Evolutionary conservation across 2,797 vertebrate genomes (phyloP), one percentile per base, ranked within the genome.

Genomic region (Rallus crepitans): DNA sequence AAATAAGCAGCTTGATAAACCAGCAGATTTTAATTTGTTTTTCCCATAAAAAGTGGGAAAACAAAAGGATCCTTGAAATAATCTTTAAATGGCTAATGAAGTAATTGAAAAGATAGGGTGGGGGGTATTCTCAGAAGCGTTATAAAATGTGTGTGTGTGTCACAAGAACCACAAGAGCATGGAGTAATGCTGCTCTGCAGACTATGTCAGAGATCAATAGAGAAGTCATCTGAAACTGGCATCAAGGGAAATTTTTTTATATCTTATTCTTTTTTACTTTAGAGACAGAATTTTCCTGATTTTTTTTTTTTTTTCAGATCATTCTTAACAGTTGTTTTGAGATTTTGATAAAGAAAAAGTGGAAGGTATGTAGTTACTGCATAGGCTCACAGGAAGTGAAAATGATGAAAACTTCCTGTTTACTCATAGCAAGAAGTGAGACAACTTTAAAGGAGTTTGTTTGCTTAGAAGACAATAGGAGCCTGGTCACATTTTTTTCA

Each of bases 41-140:
- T 69, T 27, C 47, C 50, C 31, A 37, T 61, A 53, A 83, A 75
- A 88, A n/a, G 12, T 30, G 16, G 6, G 59, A 84, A 81, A 75
- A 84, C 60, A 81, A 63, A 75, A 88, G 20, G 6, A 64, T 87
- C 66, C 57, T 90, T 92, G 77, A 88, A 87, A 82, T 89, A 71
- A 69, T 37, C 72, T 86, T 93, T 65, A 82, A 76, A 60, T 72
- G 12, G 15, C 52, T 72, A 68, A 40, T 39, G 75, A 69, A 48
- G 10, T 21, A 61, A 23, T 37, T 57, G 48, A 71, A 78, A 83
- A 86, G 31, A 72, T 61, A 60, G 12, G 21, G 47, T 80, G 31
- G 2, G 2, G 42, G 42, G 42, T 45, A 5, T 78, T 89, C 37
- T 75, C 24, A 61, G 15, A 12, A 82, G 2, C 14, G 31, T 65